Conservation (phyloP, 2,113 vertebrate species). For the Ceyx melanurus region DNA sequence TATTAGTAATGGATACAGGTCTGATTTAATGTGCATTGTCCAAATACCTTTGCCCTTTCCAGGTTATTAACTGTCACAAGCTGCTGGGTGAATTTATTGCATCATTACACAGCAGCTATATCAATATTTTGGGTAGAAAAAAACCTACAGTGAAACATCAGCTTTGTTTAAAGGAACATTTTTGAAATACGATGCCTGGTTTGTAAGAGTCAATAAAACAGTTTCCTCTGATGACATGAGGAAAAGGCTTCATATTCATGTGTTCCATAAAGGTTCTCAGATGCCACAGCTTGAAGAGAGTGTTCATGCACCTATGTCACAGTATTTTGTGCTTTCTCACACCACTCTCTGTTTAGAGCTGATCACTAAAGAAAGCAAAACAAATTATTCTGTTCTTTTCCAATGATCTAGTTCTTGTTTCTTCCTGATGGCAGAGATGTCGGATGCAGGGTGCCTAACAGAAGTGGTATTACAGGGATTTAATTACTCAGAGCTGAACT, state of each 20-base stretch:
- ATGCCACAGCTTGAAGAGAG: background rate
- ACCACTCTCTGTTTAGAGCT: background rate
- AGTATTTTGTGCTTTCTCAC: background rate
- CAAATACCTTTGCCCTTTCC: slow-evolving; percentile 60
- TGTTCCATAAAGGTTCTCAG: background rate
- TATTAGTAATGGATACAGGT: slow-evolving; percentile 11
- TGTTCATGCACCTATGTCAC: background rate
- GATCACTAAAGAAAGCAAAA: background rate
- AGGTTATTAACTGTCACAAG: slow-evolving; percentile 59
- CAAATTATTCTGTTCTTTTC: background rate
- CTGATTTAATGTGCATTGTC: slow-evolving; percentile 48
- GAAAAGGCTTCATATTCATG: background rate
- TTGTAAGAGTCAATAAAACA: background rate
- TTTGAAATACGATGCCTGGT: background rate
- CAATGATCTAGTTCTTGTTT: background rate
- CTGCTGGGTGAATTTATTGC: slow-evolving; percentile 38
- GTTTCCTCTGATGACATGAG: background rate
- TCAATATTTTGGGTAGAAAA: background rate
- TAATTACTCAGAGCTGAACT: background rate
- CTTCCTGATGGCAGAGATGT: background rate
- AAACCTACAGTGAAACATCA: background rate
- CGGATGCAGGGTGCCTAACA: fast-evolving
- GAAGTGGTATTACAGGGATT: background rate
- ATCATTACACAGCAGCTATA: slow-evolving; percentile 8
- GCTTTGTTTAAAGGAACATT: background rate